Conservation (phyloP, 2,113 vertebrate species). For the Struthidea cinerea region DNA sequence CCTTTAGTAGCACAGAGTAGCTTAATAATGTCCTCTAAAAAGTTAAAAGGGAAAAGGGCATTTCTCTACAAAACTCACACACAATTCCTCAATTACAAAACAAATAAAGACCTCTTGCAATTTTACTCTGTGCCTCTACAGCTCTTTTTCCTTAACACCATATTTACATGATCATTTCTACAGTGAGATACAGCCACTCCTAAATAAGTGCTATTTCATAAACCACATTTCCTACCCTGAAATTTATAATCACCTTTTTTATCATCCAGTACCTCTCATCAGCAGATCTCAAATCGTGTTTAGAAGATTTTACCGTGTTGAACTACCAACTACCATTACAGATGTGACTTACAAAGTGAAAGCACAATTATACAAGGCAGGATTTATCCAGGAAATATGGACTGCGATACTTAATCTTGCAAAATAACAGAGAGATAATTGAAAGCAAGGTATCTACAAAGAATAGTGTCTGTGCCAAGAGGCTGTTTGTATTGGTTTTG, state of each 20-base stretch:
- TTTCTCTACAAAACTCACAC: background rate
- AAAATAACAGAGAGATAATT: constrained; percentile 22
- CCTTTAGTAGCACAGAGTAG: background rate
- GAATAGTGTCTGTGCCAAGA: background rate
- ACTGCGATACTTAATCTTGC: background rate
- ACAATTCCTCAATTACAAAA: background rate
- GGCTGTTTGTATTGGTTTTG: constrained; percentile 16
- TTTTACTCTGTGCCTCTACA: background rate
- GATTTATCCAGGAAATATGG: constrained; percentile 16
- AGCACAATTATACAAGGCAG: background rate
- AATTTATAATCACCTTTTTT: background rate
- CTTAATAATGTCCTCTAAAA: background rate
- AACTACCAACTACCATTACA: background rate
- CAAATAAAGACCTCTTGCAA: background rate
- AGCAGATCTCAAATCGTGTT: background rate
- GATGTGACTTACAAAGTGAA: background rate
- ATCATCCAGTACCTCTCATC: background rate
- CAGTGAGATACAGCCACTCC: background rate
- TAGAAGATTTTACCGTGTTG: background rate
- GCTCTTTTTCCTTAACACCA: background rate
- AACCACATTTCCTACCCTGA: background rate
- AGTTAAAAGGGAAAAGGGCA: background rate
- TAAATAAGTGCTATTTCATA: background rate
- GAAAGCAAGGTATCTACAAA: constrained; percentile 33
- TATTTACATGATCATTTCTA: background rate